Base-by-base conservation (phyloP, 2,888 invertebrate species). In the Elysia crispata region DNA sequence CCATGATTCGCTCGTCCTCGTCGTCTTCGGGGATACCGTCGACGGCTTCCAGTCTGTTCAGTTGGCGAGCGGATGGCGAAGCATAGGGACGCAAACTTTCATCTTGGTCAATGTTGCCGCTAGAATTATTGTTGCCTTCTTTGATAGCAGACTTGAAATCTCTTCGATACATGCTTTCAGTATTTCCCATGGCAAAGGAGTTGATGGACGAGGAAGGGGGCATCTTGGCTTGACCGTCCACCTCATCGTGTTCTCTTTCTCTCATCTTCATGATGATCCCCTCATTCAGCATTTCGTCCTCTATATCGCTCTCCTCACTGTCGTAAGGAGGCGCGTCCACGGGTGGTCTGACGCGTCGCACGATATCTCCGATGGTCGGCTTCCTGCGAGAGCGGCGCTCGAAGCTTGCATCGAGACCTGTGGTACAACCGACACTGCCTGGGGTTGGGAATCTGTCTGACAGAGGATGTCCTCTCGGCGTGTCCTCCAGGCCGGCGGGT, bases 281-380 rank as follows among this genome's bases (percentile, higher is more conserved):
- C 13, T 87, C 87, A 72, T 86, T 86, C 1, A 88, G 86, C 33
- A 87, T 87, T 74, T 88, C 88, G 31, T 85, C 84, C 20, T 85
- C 86, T 15, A 72, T 72, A 66, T 86, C 87, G 73, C 86, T 85
- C 20, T 87, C 87, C 49, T 86, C 87, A 81, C 86, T 86, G 70
- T 85, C 84, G 75, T 87, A 87, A 0, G 76, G 80, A 13, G 75
- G 74, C 54, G 85, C 84, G 15, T 87, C 86, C 25, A 86, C 87
- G 1, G 86, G 85, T 18, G 80, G 86, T 84, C 81, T 86, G 1
- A 76, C 85, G 28, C 88, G 78, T 0, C 90, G 81, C 0, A 90
- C 88, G 54, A 90, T 90, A 81, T 89, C 90, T 75, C 88, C 90
- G 1, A 88, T 73, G n/a, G 88, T 89, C 18, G 86, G 89, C 77